These are phyloP conservation scores for Saxicola maurus DNA, from an alignment of 2,797 vertebrate species.

Conservation along the genomic window DNA sequence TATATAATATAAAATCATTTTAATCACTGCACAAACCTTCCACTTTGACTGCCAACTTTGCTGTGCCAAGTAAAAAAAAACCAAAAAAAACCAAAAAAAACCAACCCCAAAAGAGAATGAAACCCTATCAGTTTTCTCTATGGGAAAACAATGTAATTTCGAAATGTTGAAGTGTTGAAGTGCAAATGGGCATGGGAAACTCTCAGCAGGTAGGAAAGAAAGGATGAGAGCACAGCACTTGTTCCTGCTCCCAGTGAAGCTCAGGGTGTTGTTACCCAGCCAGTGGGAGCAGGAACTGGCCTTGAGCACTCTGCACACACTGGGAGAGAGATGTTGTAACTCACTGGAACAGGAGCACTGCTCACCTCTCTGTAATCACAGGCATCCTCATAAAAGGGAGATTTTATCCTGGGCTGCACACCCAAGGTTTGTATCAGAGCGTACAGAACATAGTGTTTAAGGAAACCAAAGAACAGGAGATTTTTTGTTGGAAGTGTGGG, in stretches of 20 bases:
- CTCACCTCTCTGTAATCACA: background rate
- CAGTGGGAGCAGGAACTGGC: background rate
- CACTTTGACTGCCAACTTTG: background rate
- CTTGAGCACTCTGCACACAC: background rate
- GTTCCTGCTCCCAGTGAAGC: background rate
- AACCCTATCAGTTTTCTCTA: background rate
- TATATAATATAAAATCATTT: background rate
- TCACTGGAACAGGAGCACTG: background rate
- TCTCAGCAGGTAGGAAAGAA: background rate
- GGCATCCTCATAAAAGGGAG: background rate
- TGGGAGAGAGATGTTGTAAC: background rate
- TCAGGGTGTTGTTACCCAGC: background rate
- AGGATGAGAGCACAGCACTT: background rate
- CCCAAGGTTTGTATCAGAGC: background rate
- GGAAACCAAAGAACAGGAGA: background rate
- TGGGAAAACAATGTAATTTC: background rate
- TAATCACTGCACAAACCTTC: background rate
- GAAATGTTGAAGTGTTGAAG: background rate
- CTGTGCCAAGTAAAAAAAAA: background rate
- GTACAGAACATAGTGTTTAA: background rate
- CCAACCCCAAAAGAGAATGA: background rate
- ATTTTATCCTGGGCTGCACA: conserved; percentile 5
- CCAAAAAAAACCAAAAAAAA: background rate
- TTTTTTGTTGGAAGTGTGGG: background rate
- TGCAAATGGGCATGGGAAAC: background rate